phyloP scores from a whole-genome alignment of 2,888 invertebrate genomes.

The Nomada ruficornis region DNA sequence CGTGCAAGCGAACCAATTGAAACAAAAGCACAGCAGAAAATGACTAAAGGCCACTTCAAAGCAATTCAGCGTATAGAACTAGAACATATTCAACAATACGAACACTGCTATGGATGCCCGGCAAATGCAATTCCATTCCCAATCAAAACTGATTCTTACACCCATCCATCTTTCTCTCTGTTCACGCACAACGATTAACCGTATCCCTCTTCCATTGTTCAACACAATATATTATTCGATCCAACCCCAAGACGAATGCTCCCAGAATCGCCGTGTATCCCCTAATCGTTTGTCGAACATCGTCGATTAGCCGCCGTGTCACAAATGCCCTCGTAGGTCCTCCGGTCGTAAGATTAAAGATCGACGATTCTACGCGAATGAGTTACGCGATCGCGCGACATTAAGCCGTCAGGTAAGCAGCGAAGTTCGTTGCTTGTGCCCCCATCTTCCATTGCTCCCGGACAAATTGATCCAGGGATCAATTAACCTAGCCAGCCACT shows the following conservation, averaged over 20 bases:
- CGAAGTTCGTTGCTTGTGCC: slow-evolving; percentile 10
- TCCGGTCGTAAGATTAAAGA: slow-evolving; percentile 3
- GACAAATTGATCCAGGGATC: slow-evolving; percentile 37
- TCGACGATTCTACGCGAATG: not conserved
- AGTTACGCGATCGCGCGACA: slow-evolving; percentile 21
- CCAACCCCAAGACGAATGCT: not conserved
- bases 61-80: too few species aligned
- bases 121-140: too few species aligned
- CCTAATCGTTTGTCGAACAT: not conserved
- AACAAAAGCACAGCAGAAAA: too few species aligned
- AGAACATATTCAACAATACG: too few species aligned
- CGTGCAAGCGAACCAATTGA: too few species aligned
- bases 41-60: too few species aligned
- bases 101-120: too few species aligned
- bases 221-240: not conserved
- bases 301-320: not conserved
- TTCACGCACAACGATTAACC: not conserved
- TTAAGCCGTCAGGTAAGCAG: slow-evolving; percentile 11
- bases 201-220: not conserved
- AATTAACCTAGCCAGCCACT: slow-evolving; percentile 29
- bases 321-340: not conserved
- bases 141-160: not conserved
- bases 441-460: not conserved
- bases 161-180: not conserved
- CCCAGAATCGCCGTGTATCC: too few species aligned